These are phyloP conservation scores for Reinhardtius hippoglossoides DNA, from an alignment of 2,113 vertebrate species.

Conservation along the genomic window DNA sequence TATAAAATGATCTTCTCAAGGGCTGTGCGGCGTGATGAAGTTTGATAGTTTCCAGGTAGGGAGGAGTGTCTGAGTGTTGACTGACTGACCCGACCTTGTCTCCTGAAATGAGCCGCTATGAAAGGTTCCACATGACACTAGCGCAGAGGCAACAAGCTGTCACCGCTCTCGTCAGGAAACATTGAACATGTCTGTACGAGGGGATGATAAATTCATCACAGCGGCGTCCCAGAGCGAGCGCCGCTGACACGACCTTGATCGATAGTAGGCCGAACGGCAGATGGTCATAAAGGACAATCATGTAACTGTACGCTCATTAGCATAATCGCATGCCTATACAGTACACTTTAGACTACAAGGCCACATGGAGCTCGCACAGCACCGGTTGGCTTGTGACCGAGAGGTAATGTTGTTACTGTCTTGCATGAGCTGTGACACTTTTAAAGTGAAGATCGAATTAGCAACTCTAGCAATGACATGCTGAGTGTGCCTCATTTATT, in stretches of 20 bases:
- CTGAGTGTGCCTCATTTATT: background rate
- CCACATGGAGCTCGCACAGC: conserved; percentile 40
- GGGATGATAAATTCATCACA: conserved; percentile 75
- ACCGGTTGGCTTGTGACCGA: conserved; percentile 43
- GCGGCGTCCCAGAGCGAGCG: conserved; percentile 52
- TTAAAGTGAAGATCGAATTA: conserved; percentile 9
- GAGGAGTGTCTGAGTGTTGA: conserved; percentile 4
- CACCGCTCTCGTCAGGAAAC: conserved; percentile 47
- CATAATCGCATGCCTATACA: conserved; percentile 72
- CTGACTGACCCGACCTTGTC: conserved; percentile 55
- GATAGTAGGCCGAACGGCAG: conserved; percentile 73
- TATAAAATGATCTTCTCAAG: background rate
- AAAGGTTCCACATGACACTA: conserved; percentile 51
- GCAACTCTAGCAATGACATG: background rate
- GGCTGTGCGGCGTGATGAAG: background rate
- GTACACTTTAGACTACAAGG: conserved; percentile 40
- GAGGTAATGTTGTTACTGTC: conserved; percentile 46
- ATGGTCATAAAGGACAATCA: conserved; percentile 82
- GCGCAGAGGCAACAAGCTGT: conserved; percentile 46
- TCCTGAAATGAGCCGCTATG: conserved; percentile 21
- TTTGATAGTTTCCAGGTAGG: conserved; percentile 37
- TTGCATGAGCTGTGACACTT: conserved; percentile 24
- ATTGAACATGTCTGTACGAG: conserved; percentile 43
- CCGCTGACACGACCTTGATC: conserved; percentile 77
- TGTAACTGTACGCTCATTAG: conserved; percentile 77